phyloP scores from a whole-genome alignment of 2,888 invertebrate genomes.

The Disparrhopalites patrizii region DNA sequence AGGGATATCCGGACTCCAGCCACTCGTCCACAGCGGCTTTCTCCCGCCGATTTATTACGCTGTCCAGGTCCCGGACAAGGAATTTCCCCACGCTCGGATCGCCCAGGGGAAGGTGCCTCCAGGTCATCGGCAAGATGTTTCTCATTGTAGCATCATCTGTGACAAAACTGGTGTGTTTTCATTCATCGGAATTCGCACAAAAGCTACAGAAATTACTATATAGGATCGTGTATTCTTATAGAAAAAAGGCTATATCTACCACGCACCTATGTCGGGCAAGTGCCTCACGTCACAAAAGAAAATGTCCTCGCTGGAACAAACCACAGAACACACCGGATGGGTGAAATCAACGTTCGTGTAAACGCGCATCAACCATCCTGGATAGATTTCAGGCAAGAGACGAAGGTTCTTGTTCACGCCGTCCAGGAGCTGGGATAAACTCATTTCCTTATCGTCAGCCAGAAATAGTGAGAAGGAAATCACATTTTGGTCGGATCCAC shows the following conservation, averaged over 20 bases:
- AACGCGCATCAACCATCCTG: neutral
- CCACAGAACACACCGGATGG: neutral
- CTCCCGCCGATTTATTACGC: neutral
- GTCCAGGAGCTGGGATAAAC: neutral
- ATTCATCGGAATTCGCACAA: no score
- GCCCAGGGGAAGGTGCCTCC: neutral
- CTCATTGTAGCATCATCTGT: no score
- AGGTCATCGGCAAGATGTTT: neutral
- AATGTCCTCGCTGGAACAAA: neutral
- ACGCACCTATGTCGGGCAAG: neutral
- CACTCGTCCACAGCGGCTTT: neutral
- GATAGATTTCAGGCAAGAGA: neutral
- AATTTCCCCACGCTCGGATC: neutral
- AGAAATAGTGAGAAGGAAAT: neutral
- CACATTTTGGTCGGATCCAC: neutral
- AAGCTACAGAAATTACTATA: no score
- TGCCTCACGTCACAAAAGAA: neutral
- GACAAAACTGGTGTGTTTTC: no score
- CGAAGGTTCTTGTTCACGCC: neutral
- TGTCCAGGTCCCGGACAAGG: neutral
- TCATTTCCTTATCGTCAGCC: neutral
- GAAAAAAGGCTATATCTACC: no score
- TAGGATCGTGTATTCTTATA: no score
- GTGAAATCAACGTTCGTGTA: neutral
- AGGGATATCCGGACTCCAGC: neutral